Percentiles rank a stretch among this genome's conserved stretches.
phyloP scores from a whole-genome alignment of 2,888 invertebrate genomes.

The Vesta saturnalis region DNA sequence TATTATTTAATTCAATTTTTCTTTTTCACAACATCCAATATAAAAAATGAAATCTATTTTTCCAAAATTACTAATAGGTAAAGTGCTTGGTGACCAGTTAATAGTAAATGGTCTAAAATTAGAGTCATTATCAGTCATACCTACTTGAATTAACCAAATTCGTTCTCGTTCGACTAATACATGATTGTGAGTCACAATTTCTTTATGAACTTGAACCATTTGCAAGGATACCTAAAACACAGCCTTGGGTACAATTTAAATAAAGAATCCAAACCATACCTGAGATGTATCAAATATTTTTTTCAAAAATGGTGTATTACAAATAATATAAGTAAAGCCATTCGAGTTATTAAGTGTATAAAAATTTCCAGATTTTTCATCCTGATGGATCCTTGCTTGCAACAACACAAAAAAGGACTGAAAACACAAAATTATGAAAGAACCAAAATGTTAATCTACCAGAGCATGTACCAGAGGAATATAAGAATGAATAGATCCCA shows the following conservation, averaged over 20 bases:
- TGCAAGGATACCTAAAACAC: slow-evolving; percentile 14
- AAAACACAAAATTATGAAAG: slow-evolving; percentile 27
- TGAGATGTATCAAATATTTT: slow-evolving; percentile 77
- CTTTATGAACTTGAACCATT: slow-evolving; percentile 4
- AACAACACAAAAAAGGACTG: slow-evolving; percentile 77
- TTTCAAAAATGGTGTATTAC: slow-evolving; percentile 75
- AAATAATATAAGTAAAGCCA: slow-evolving; percentile 60
- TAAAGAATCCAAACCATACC: slow-evolving; percentile 54
- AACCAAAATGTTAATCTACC: slow-evolving; percentile 23
- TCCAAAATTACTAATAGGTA: slow-evolving; percentile 75
- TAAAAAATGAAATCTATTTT: slow-evolving; percentile 77
- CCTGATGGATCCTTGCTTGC: slow-evolving; percentile 68
- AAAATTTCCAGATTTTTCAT: neutral
- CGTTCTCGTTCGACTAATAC: neutral
- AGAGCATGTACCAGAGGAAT: slow-evolving; percentile 34
- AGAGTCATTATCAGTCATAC: slow-evolving; percentile 2
- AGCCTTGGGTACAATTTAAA: neutral
- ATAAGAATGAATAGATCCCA: neutral
- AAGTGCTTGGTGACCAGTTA: slow-evolving; percentile 80
- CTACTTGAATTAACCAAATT: slow-evolving; percentile 17
- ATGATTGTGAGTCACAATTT: slow-evolving; percentile 2
- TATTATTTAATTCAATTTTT: too few species aligned
- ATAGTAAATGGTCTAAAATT: slow-evolving; percentile 65
- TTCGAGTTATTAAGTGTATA: neutral
- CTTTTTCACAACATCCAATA: slow-evolving; percentile 64